phyloP scores from a whole-genome alignment of 2,888 invertebrate species.

The Dasypolia templi region DNA sequence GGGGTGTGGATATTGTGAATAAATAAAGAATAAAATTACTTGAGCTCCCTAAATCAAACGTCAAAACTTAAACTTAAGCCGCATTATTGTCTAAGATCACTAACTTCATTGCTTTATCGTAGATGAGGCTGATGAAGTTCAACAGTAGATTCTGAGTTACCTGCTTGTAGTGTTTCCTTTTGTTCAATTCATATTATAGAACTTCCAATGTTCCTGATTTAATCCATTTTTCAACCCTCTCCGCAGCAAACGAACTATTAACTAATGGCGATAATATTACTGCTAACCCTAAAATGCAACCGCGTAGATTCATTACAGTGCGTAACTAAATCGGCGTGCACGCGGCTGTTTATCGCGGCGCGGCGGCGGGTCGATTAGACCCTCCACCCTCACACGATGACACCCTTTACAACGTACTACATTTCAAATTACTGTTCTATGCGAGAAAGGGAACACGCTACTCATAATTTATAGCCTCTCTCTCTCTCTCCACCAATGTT shows the following conservation, averaged over 20 bases:
- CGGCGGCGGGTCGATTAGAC: slow-evolving; percentile 81
- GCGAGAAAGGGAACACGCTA: slow-evolving; percentile 69
- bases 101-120: neutral
- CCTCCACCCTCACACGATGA: slow-evolving; percentile 79
- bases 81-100: neutral
- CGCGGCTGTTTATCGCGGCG: slow-evolving; percentile 81
- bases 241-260: slow-evolving; percentile 70
- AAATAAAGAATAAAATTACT: neutral
- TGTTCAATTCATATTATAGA: neutral
- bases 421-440: slow-evolving; percentile 71
- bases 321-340: slow-evolving; percentile 84
- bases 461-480: slow-evolving; percentile 63
- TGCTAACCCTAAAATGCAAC: slow-evolving; percentile 83
- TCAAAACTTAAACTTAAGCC: too few relatives aligned
- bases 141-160: neutral
- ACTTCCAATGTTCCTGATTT: neutral
- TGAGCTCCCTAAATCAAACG: too few relatives aligned
- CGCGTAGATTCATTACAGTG: slow-evolving; percentile 83
- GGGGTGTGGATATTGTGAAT: too few relatives aligned
- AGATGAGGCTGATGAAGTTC: neutral
- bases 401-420: slow-evolving; percentile 66
- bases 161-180: neutral
- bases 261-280: slow-evolving; percentile 72
- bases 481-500: slow-evolving; percentile 67
- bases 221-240: slow-evolving; percentile 50